Evolutionary conservation across 1,140 invertebrate genomes (phyloP), one percentile per base, ranked within the genome.

Genomic region (Drosophila lacertosa): DNA sequence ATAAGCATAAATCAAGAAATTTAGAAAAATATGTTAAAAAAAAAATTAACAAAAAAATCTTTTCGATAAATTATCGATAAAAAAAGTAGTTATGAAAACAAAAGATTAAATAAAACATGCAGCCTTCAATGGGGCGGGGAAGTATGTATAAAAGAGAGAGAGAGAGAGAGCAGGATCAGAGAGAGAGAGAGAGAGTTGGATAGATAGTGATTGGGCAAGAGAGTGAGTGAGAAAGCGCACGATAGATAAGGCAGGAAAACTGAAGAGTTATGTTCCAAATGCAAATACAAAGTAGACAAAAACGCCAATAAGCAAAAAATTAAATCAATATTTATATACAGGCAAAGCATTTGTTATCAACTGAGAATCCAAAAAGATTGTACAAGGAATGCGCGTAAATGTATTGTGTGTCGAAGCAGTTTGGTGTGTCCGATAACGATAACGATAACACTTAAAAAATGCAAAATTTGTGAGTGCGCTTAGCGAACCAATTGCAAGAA

Each of bases 281-380:
- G 5, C n/a, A 45, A 20, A 79, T 39, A 50, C 18, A 42, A 42
- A 20, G 18, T 42, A 57, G 24, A n/a, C n/a, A n/a, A n/a, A 47
- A 75, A 64, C 47, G 76, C 79, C 80, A 84, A 84, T 83, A 83
- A 84, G 80, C 79, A 84, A 84, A 79, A 44, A 1, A 45, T 2
- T 22, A 63, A 72, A n/a, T n/a, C n/a, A n/a, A n/a, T n/a, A n/a
- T n/a, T n/a, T n/a, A n/a, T 62, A 68, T 74, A 72, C 79, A 75
- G 65, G 60, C 66, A 64, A 55, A 69, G 66, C 66, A 51, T 59
- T 29, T 29, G n/a, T 32, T 13, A 11, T 66, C 13, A 77, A 73
- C 57, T 77, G 65, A 82, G 39, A 22, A 45, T 44, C 45, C 9
- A 44, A 48, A 40, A 11, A 11, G 10, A 64, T 70, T 55, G 42